These are phyloP conservation scores for Thereva unica DNA, from an alignment of 2,888 invertebrate species.

Conservation along the genomic window DNA sequence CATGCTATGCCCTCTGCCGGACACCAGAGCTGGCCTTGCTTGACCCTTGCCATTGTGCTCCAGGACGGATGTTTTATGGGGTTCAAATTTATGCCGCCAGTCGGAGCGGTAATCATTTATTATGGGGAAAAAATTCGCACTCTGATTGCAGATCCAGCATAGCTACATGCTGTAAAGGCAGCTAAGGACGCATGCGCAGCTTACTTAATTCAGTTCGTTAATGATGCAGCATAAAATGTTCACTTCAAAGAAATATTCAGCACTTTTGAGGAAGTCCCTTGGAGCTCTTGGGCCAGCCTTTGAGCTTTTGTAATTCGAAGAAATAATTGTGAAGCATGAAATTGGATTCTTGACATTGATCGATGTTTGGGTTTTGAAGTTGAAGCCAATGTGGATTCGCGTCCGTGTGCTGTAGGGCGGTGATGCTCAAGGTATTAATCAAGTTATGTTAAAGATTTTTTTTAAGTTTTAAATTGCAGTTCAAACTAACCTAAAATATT, in stretches of 20 bases:
- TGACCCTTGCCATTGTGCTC: constrained; percentile 32
- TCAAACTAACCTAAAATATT: no score
- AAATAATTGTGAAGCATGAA: constrained; percentile 28
- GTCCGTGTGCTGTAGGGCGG: no score
- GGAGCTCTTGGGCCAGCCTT: neutral
- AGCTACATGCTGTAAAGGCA: neutral
- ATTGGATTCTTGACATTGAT: constrained; percentile 27
- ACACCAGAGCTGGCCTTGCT: neutral
- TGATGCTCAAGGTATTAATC: no score
- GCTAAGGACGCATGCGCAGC: constrained; percentile 15
- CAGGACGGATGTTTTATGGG: constrained; percentile 13
- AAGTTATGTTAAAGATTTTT: no score
- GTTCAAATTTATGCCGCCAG: constrained; percentile 7
- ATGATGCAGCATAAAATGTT: constrained; percentile 19
- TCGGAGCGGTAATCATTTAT: constrained; percentile 22
- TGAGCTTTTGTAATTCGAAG: constrained; percentile 16
- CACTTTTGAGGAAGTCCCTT: no score
- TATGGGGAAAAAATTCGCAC: constrained; percentile 20
- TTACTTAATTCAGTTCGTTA: constrained; percentile 31
- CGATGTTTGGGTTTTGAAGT: no score
- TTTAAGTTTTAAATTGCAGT: no score
- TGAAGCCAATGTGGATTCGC: no score
- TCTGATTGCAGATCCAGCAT: constrained; percentile 3
- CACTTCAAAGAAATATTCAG: no score
- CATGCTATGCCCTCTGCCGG: constrained; percentile 30